phyloP scores from a whole-genome alignment of 2,113 vertebrate species.

The Cnemophilus loriae region DNA sequence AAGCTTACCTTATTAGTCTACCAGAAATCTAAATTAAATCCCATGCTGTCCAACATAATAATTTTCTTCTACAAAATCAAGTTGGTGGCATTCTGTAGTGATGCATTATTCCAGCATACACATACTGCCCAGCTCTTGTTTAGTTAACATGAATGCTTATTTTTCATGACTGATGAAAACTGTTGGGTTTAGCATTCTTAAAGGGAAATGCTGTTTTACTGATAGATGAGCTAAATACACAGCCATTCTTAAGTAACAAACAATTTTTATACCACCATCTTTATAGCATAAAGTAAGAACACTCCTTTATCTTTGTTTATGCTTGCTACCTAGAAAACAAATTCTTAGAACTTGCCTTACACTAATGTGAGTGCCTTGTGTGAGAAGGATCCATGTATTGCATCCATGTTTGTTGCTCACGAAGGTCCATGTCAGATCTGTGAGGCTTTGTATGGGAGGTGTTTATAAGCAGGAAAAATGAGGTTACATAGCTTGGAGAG shows the following conservation, averaged over 20 bases:
- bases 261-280: neutral
- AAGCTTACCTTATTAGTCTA: neutral
- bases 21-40: neutral
- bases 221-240: neutral
- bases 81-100: neutral
- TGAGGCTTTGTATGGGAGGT: neutral
- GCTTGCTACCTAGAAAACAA: neutral
- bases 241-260: neutral
- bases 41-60: neutral
- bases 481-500: neutral
- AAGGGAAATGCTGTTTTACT: neutral
- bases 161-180: neutral
- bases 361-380: neutral
- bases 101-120: neutral
- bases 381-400: neutral
- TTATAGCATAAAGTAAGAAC: neutral
- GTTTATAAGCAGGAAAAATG: neutral
- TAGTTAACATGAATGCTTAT: neutral
- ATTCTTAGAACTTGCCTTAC: neutral
- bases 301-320: neutral
- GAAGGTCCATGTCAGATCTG: fast-evolving
- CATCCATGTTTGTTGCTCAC: neutral
- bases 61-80: neutral
- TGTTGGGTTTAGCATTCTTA: neutral
- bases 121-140: neutral